phyloP scores from a whole-genome alignment of 1,140 invertebrate species.

The Nymphalis io region DNA sequence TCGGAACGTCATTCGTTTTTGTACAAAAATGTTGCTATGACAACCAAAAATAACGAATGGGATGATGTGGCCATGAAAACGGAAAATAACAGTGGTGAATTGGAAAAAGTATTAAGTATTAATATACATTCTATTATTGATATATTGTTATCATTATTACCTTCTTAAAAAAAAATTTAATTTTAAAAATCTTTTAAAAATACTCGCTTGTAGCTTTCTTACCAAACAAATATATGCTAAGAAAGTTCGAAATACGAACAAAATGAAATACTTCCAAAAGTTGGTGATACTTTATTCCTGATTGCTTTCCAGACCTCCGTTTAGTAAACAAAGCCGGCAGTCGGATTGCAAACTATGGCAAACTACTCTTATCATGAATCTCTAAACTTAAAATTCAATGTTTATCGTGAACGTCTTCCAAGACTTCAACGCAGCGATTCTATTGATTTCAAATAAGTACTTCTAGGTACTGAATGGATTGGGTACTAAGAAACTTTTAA shows the following conservation, averaged over 20 bases:
- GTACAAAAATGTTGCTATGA: too few relatives aligned
- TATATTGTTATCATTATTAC: too few relatives aligned
- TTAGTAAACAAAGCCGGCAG: conserved; percentile 31
- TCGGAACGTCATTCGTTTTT: too few relatives aligned
- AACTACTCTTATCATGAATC: conserved; percentile 27
- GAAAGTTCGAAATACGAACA: conserved; percentile 12
- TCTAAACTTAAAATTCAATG: conserved; percentile 32
- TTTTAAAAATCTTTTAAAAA: too few relatives aligned
- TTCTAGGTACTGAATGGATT: not conserved
- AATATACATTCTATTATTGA: too few relatives aligned
- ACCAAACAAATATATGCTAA: not conserved
- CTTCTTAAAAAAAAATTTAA: too few relatives aligned
- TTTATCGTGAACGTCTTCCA: conserved; percentile 16
- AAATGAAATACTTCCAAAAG: conserved; percentile 26
- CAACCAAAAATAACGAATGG: too few relatives aligned
- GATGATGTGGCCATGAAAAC: too few relatives aligned
- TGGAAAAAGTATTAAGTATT: too few relatives aligned
- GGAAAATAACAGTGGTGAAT: too few relatives aligned
- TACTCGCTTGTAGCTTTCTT: not conserved
- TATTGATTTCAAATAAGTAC: not conserved
- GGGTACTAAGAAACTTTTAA: not conserved
- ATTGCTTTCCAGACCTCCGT: conserved; percentile 29
- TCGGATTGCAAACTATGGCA: conserved; percentile 28
- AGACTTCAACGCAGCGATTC: conserved; percentile 16
- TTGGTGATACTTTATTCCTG: conserved; percentile 26